Percentiles rank a stretch among this genome's conserved stretches.
Conservation (phyloP, 2,797 vertebrate species). For the Leptoclinus maculatus region DNA sequence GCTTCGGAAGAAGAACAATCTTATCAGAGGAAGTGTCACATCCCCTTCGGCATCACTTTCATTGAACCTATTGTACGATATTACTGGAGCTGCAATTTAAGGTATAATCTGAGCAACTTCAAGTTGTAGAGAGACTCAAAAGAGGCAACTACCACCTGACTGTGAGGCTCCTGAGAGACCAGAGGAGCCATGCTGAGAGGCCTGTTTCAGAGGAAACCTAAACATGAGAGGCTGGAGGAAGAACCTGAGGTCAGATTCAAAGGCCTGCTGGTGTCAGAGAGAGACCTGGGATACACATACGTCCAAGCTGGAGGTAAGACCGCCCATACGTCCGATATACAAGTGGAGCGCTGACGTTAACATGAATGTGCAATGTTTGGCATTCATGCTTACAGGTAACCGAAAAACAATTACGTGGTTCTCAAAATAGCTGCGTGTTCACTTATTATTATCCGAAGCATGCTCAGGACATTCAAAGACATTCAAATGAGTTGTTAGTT, state of each 20-base stretch:
- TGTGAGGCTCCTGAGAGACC: conserved; percentile 8
- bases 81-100: neutral
- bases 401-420: too few species aligned
- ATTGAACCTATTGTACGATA: neutral
- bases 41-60: neutral
- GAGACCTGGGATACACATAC: conserved; percentile 88
- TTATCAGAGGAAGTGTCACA: neutral
- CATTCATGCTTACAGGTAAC: too few species aligned
- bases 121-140: conserved; percentile 3
- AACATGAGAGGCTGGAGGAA: conserved; percentile 82
- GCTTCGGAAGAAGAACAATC: conserved; percentile 14
- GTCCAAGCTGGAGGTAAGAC: conserved; percentile 93
- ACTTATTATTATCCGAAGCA: too few species aligned
- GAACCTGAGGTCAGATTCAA: conserved; percentile 88
- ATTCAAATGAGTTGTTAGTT: neutral
- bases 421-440: too few species aligned
- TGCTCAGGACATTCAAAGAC: too few species aligned
- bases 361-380: too few species aligned
- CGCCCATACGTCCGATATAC: neutral
- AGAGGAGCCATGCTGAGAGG: conserved; percentile 75
- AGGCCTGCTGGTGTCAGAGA: conserved; percentile 91
- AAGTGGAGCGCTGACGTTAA: neutral
- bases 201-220: conserved; percentile 79
- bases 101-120: neutral
- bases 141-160: neutral